phyloP scores from a whole-genome alignment of 1,140 invertebrate genomes.

The Cotesia chilonis region DNA sequence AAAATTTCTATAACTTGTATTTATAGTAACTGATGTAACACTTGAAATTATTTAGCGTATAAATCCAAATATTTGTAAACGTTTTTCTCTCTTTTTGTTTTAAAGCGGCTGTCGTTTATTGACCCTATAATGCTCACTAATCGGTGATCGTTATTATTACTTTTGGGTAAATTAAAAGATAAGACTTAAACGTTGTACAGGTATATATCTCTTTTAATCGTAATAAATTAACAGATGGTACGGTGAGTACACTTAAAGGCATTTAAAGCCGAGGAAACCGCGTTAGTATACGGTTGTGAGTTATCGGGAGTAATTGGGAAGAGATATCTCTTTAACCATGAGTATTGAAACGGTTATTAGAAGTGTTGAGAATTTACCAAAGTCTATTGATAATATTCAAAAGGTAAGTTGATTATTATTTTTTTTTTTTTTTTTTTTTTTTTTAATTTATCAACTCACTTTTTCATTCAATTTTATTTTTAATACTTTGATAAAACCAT shows the following conservation, averaged over 20 bases:
- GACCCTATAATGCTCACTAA: not conserved
- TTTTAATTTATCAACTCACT: too few relatives aligned
- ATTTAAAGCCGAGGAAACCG: slow-evolving; percentile 7
- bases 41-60: not conserved
- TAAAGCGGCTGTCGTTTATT: not conserved
- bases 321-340: not conserved
- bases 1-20: not conserved
- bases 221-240: slow-evolving; percentile 17
- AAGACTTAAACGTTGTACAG: slow-evolving; percentile 4
- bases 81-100: too few relatives aligned
- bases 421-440: too few relatives aligned
- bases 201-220: slow-evolving; percentile 17
- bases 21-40: not conserved
- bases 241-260: slow-evolving; percentile 6
- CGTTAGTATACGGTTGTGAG: slow-evolving; percentile 5
- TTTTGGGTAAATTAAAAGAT: slow-evolving; percentile 7
- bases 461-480: too few relatives aligned
- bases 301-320: slow-evolving; percentile 11
- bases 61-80: not conserved
- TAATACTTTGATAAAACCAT: too few relatives aligned
- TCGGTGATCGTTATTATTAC: not conserved
- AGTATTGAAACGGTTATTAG: slow-evolving; percentile 7
- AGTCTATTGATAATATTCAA: slow-evolving; percentile 7
- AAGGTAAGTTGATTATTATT: slow-evolving; percentile 11
- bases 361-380: slow-evolving; percentile 7